Conservation (phyloP, 1,140 invertebrate species). For the Leptopilina boulardi region DNA sequence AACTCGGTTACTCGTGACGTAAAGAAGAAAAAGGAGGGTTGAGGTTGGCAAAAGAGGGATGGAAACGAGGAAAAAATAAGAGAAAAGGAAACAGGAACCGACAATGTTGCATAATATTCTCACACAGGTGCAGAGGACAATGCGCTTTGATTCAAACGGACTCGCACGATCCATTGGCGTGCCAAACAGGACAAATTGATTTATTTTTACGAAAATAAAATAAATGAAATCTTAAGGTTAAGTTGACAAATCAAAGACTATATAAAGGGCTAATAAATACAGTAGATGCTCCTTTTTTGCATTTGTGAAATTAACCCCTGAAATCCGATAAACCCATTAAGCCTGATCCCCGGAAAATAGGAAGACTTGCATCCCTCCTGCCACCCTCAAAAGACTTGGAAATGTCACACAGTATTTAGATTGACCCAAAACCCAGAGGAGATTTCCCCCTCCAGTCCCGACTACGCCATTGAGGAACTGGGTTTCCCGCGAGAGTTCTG, state of each 20-base stretch:
- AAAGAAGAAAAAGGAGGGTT: conserved; percentile 17
- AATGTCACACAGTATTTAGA: not conserved
- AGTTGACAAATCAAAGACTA: too few species aligned
- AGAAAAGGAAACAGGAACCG: conserved; percentile 38
- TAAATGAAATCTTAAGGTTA: too few species aligned
- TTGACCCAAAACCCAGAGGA: conserved; percentile 5
- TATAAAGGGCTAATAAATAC: too few species aligned
- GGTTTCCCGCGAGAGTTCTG: not conserved
- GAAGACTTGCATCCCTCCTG: too few species aligned
- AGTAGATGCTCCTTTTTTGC: too few species aligned
- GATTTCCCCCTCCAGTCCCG: not conserved
- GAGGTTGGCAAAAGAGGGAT: not conserved
- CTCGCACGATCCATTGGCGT: not conserved
- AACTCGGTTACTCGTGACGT: conserved; percentile 30
- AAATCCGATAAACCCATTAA: too few species aligned
- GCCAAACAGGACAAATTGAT: not conserved
- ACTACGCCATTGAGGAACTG: conserved; percentile 16
- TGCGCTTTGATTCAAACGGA: conserved; percentile 46
- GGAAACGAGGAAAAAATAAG: not conserved
- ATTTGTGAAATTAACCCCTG: too few species aligned
- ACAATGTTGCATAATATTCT: conserved; percentile 50
- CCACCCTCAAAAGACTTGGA: not conserved
- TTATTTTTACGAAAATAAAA: too few species aligned
- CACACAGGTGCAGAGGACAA: conserved; percentile 44
- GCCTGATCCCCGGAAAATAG: too few species aligned